A percentile compares a stretch with the other conserved stretches of the same genome.
Evolutionary conservation across 2,888 invertebrate genomes (phyloP).

Genomic region (Odontomyia ornata): DNA sequence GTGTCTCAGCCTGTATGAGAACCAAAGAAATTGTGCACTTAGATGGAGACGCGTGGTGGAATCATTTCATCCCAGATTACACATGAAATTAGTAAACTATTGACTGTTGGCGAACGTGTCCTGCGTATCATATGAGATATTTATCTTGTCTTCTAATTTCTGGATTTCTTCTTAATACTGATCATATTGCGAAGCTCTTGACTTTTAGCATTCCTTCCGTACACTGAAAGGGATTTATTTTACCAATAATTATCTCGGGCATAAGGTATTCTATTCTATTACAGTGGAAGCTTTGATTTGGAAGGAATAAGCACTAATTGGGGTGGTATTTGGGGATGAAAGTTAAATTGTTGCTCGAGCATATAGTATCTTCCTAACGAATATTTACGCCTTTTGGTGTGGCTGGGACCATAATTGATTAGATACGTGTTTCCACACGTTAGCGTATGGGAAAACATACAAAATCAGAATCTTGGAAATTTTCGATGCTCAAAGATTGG

Average conservation of each 20-base stretch:
- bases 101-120: slow-evolving; percentile 48
- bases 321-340: background rate
- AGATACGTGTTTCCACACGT: too few relatives aligned
- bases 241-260: slow-evolving; percentile 20
- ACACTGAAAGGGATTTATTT: slow-evolving; percentile 16
- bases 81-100: slow-evolving; percentile 51
- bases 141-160: slow-evolving; percentile 48
- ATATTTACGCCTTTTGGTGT: too few relatives aligned
- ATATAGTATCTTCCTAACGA: too few relatives aligned
- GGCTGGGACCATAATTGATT: too few relatives aligned
- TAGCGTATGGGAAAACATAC: too few relatives aligned
- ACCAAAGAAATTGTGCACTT: background rate
- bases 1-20: background rate
- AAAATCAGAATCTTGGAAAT: too few relatives aligned
- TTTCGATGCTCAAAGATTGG: too few relatives aligned
- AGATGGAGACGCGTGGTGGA: slow-evolving; percentile 33
- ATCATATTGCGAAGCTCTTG: slow-evolving; percentile 16
- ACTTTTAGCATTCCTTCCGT: slow-evolving; percentile 26
- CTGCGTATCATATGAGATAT: slow-evolving; percentile 46
- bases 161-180: slow-evolving; percentile 39
- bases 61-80: slow-evolving; percentile 50
- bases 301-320: background rate
- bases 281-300: background rate
- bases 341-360: background rate
- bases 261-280: slow-evolving; percentile 25